These are phyloP conservation scores for Lepidocyrtinus sp. DNA, from an alignment of 2,888 invertebrate species.

Conservation along the genomic window DNA sequence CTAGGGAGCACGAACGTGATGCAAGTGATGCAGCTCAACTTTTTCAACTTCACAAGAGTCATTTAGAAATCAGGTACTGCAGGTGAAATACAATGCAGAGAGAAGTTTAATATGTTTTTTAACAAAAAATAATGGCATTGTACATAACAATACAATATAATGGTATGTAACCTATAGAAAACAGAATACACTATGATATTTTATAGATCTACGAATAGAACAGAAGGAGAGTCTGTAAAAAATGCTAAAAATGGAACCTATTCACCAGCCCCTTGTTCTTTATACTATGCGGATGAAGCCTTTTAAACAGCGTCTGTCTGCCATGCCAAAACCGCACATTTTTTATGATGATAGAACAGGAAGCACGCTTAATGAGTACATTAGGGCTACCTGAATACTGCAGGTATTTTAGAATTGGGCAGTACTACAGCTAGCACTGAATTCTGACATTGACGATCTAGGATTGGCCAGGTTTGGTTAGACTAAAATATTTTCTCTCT, in stretches of 20 bases:
- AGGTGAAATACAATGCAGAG: not conserved
- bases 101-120: not conserved
- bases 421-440: not conserved
- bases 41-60: too few species aligned
- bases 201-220: too few species aligned
- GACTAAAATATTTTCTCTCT: too few species aligned
- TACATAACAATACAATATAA: not conserved
- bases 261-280: too few species aligned
- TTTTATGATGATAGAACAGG: constrained; percentile 34
- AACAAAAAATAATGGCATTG: not conserved
- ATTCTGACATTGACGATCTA: not conserved
- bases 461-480: too few species aligned
- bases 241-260: not conserved
- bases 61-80: not conserved
- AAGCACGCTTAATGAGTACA: constrained; percentile 55
- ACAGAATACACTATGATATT: not conserved
- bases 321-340: not conserved
- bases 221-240: not conserved
- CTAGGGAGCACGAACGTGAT: too few species aligned
- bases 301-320: not conserved
- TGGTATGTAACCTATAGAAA: too few species aligned
- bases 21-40: too few species aligned
- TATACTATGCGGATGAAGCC: too few species aligned
- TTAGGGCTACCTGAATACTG: constrained; percentile 5
- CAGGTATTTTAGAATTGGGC: not conserved